A percentile compares a stretch with the other conserved stretches of the same genome.
These are phyloP conservation scores for Phalacrocorax pelagicus DNA, from an alignment of 2,113 vertebrate species.

Conservation along the genomic window DNA sequence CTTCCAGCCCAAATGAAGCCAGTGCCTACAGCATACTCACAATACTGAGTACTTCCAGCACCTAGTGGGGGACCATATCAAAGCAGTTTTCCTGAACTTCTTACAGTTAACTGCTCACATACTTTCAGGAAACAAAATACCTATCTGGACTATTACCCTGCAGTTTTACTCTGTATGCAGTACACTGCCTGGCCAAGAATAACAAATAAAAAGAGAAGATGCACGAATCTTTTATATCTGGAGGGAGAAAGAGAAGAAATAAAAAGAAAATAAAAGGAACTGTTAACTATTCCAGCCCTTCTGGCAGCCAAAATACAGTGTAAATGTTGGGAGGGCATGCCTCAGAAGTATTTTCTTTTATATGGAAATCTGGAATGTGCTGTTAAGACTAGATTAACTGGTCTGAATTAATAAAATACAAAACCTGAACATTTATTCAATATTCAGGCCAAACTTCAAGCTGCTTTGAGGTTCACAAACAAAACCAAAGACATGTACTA, in stretches of 20 bases:
- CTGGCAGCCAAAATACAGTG: neutral
- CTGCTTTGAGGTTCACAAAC: neutral
- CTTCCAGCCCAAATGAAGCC: neutral
- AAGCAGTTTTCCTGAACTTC: neutral
- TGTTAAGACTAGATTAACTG: conserved; percentile 29
- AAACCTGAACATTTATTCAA: conserved; percentile 10
- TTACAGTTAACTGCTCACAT: neutral
- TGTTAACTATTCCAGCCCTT: neutral
- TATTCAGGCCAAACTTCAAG: conserved; percentile 3
- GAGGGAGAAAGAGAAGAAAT: neutral
- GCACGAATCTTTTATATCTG: neutral
- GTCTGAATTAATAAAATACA: conserved; percentile 41
- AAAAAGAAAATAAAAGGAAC: neutral
- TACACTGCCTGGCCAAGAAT: neutral
- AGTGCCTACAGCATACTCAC: neutral
- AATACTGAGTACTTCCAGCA: neutral
- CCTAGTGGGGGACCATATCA: accelerated
- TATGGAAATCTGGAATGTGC: conserved; percentile 12
- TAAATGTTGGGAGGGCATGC: neutral
- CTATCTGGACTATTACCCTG: neutral
- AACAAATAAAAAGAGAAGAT: neutral
- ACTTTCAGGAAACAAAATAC: neutral
- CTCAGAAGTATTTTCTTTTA: conserved; percentile 29
- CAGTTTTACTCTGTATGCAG: neutral
- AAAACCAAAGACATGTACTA: neutral